These are phyloP conservation scores for Ophioderma brevispina DNA, from an alignment of 35 echinoderm and acorn worm species.

Conservation along the genomic window DNA sequence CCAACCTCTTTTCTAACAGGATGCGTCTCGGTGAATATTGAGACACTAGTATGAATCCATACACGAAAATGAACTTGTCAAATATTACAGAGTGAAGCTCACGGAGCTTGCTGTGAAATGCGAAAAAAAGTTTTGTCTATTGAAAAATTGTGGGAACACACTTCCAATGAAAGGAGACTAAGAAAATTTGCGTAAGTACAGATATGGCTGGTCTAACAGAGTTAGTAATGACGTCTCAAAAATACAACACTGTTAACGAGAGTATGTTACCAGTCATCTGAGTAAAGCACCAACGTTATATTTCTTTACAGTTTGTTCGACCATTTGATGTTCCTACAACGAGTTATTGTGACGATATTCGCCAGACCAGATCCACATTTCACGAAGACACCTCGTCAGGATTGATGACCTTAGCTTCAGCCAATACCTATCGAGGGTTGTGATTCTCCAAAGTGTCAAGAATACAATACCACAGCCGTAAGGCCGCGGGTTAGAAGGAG, in stretches of 20 bases:
- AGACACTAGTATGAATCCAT: slow-evolving; percentile 88
- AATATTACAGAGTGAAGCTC: slow-evolving; percentile 56
- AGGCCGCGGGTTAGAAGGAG: slow-evolving; percentile 38
- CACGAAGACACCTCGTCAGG: slow-evolving; percentile 59
- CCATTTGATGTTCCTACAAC: slow-evolving; percentile 75
- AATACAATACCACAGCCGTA: slow-evolving; percentile 46
- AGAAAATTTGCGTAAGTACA: slow-evolving; percentile 80
- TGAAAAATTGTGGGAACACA: slow-evolving; percentile 70
- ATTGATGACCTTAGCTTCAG: slow-evolving; percentile 29
- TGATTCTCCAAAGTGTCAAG: slow-evolving; percentile 48
- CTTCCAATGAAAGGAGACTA: slow-evolving; percentile 61
- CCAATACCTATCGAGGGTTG: slow-evolving; percentile 52
- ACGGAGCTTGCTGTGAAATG: slow-evolving; percentile 68
- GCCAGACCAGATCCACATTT: slow-evolving; percentile 58
- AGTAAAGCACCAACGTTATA: not conserved
- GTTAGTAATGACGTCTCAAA: no score
- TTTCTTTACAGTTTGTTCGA: slow-evolving; percentile 86
- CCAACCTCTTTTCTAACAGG: slow-evolving; percentile 82
- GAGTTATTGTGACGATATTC: slow-evolving; percentile 73
- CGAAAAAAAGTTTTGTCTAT: slow-evolving; percentile 86
- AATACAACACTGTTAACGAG: no score
- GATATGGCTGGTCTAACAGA: no score
- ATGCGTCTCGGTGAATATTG: slow-evolving; percentile 94
- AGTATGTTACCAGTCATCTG: no score
- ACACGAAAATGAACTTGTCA: slow-evolving; percentile 39